Evolutionary conservation across 1,140 invertebrate genomes (phyloP).

Genomic region (Sinella curviseta): DNA sequence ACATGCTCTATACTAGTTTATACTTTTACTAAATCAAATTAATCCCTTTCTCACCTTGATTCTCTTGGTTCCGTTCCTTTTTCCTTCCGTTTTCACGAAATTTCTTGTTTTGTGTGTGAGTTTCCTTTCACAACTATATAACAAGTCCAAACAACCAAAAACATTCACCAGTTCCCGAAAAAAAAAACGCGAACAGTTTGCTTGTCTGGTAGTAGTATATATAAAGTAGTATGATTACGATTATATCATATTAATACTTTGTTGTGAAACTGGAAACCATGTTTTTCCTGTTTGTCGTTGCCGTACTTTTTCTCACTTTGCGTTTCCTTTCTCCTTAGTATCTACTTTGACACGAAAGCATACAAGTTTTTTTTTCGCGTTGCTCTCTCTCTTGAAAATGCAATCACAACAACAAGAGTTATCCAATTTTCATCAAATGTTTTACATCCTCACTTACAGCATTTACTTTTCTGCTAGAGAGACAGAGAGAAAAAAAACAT

Average conservation of each 20-base stretch:
- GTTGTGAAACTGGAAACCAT: background rate
- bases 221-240: background rate
- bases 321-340: background rate
- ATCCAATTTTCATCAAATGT: constrained; percentile 14
- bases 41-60: constrained; percentile 17
- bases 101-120: background rate
- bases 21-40: constrained; percentile 23
- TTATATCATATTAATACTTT: background rate
- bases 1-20: too few species aligned
- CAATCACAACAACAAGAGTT: background rate
- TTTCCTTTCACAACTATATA: background rate
- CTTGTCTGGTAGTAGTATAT: too few species aligned
- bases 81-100: background rate
- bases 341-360: background rate
- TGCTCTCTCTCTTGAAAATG: background rate
- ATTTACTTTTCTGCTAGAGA: background rate
- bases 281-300: background rate
- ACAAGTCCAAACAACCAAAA: background rate
- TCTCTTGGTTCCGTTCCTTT: background rate
- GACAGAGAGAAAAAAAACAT: background rate
- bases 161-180: background rate
- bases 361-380: background rate
- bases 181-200: background rate
- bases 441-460: background rate
- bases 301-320: background rate